phyloP scores from a whole-genome alignment of 2,888 invertebrate species.

The Cenopis cana region DNA sequence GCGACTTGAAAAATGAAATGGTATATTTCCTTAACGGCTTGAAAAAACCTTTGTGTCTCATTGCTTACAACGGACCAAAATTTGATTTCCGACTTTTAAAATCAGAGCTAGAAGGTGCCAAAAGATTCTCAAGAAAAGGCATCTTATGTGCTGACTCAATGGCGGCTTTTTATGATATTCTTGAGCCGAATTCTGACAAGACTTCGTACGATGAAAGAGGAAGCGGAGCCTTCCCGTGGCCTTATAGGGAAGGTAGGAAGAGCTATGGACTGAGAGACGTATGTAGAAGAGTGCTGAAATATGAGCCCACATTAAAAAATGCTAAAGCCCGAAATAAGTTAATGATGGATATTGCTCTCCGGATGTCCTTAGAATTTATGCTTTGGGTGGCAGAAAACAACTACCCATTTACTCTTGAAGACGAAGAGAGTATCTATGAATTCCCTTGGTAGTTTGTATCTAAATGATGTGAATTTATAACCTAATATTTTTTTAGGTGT shows the following conservation, averaged over 20 bases:
- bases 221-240: conserved; percentile 6
- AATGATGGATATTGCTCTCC: neutral
- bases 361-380: neutral
- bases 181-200: neutral
- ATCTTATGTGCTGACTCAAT: conserved; percentile 5
- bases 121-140: neutral
- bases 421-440: too few species aligned
- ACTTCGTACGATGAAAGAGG: neutral
- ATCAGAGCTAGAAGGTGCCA: neutral
- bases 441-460: too few species aligned
- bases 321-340: neutral
- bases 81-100: neutral
- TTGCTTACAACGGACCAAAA: conserved; percentile 6
- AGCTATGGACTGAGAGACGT: neutral
- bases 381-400: conserved; percentile 10
- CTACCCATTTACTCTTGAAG: neutral
- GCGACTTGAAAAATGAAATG: neutral
- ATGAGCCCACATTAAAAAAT: neutral
- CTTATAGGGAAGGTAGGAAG: neutral
- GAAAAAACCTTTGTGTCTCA: conserved; percentile 3
- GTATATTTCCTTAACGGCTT: neutral
- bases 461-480: too few species aligned
- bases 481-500: too few species aligned
- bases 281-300: neutral
- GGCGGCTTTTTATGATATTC: conserved; percentile 12